Base-by-base conservation (phyloP, 2,888 invertebrate genomes). In the Conops quadrifasciatus region DNA sequence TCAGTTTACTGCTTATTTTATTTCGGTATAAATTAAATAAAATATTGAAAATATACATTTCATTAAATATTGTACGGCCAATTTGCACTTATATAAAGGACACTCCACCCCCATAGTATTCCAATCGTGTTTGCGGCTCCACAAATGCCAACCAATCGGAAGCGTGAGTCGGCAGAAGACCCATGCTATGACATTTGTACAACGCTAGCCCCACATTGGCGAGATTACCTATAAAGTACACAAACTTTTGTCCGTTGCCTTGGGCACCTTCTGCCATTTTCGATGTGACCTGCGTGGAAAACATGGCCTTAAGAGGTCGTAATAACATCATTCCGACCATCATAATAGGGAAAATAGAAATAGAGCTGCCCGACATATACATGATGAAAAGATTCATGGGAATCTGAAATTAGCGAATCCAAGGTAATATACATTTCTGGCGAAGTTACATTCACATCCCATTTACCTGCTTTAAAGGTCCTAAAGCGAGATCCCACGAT, bases 301-400 rank as follows among this genome's bases (percentile, higher is more conserved):
- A 95, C 71, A 99, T 88, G 2, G 98, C 97, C 87, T 98, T 98
- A 30, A 98, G 91, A 2, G 98, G 98, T 74, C 98, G 89, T 80
- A 98, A 93, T 79, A 98, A 93, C 87, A 99, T 90, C 99, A 99
- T 99, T 58, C 97, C 98, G 11, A 99, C 97, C 99, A 99, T 99
- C 99, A 99, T 99, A 63, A 99, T 99, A 0, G 99, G 99, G 81
- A 99, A 98, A 80, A 99, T 98, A 0, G 98, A 98, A 80, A 99
- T 98, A 0, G 98, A 97, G 85, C 96, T 98, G 21, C 98, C 98
- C 68, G 98, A 97, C 99, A 99, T 99, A 87, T 98, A 99, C 97
- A 99, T 98, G 73, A 99, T 96, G 85, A 99, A 97, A 74, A 99
- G 88, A 87, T 99, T 99, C 99, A 99, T 99, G 0, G 98, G 98